Evolutionary conservation across 2,113 vertebrate genomes (phyloP).

Genomic region (Toxotes jaculatrix): DNA sequence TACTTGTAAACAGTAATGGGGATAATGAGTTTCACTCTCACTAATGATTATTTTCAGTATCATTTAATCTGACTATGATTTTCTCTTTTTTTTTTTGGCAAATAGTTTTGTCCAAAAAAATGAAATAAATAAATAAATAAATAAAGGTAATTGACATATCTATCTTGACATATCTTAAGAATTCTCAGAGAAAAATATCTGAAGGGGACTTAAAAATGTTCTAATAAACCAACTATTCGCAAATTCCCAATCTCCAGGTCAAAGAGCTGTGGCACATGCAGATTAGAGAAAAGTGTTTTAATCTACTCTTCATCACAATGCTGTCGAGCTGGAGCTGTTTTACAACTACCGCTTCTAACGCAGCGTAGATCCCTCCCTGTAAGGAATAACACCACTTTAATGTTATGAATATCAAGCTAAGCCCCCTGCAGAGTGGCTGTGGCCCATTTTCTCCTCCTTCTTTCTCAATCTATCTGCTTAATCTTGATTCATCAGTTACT

Average conservation of each 20-base stretch:
- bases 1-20: slow-evolving; percentile 45
- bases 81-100: neutral
- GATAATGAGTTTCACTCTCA: slow-evolving; percentile 26
- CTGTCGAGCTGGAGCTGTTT: slow-evolving; percentile 42
- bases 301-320: slow-evolving; percentile 52
- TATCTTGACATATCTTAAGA: slow-evolving; percentile 46
- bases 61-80: neutral
- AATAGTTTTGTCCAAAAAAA: neutral
- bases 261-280: slow-evolving; percentile 55
- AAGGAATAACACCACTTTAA: slow-evolving; percentile 95
- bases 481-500: slow-evolving; percentile 99
- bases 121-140: neutral
- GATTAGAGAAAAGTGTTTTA: slow-evolving; percentile 61
- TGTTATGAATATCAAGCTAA: slow-evolving; percentile 94
- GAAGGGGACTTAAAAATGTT: slow-evolving; percentile 21
- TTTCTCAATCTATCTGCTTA: slow-evolving; percentile 95
- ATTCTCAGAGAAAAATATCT: slow-evolving; percentile 10
- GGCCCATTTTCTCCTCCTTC: slow-evolving; percentile 92
- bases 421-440: slow-evolving; percentile 89
- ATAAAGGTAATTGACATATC: slow-evolving; percentile 44
- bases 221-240: slow-evolving; percentile 22
- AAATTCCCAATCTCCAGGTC: slow-evolving; percentile 22
- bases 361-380: slow-evolving; percentile 85
- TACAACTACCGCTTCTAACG: slow-evolving; percentile 70
- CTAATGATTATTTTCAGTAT: neutral